A percentile compares a stretch with the other conserved stretches of the same genome.
phyloP scores from a whole-genome alignment of 2,113 vertebrate genomes.

The Tretioscincus oriximinensis region DNA sequence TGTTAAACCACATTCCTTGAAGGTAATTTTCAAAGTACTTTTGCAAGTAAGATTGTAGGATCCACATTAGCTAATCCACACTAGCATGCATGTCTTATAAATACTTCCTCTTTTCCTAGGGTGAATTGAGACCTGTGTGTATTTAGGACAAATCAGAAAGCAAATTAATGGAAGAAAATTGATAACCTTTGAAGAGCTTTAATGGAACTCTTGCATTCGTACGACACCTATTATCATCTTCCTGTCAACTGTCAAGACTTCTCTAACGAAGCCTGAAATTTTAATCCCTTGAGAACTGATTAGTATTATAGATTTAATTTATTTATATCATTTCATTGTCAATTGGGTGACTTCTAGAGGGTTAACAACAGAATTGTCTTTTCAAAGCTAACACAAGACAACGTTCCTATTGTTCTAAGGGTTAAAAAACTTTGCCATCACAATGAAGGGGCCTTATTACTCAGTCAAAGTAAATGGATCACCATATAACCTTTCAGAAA shows the following conservation, averaged over 20 bases:
- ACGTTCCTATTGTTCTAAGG: slow-evolving; percentile 79
- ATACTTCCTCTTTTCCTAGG: slow-evolving; percentile 42
- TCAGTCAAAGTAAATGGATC: slow-evolving; percentile 86
- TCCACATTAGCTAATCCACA: slow-evolving; percentile 66
- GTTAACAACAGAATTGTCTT: slow-evolving; percentile 49
- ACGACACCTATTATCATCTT: slow-evolving; percentile 12
- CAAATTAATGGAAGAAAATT: slow-evolving; percentile 30
- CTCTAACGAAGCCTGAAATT: slow-evolving; percentile 39
- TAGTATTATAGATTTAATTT: slow-evolving; percentile 39
- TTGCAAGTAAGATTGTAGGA: slow-evolving; percentile 63
- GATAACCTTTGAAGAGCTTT: slow-evolving; percentile 24
- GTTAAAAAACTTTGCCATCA: slow-evolving; percentile 76
- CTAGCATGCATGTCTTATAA: slow-evolving; percentile 50
- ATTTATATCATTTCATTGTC: slow-evolving; percentile 53
- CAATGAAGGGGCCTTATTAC: slow-evolving; percentile 83
- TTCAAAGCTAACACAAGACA: slow-evolving; percentile 56
- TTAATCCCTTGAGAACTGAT: background rate
- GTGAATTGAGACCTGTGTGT: background rate
- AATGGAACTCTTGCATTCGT: slow-evolving; percentile 9
- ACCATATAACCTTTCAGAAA: slow-evolving; percentile 85
- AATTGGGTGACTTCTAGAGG: slow-evolving; percentile 34
- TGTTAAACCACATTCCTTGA: slow-evolving; percentile 52
- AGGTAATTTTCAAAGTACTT: slow-evolving; percentile 55
- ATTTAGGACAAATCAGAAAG: slow-evolving; percentile 39
- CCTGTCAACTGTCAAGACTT: slow-evolving; percentile 26